Evolutionary conservation across 2,797 vertebrate genomes (phyloP).

Genomic region (Smutsia temminckii): DNA sequence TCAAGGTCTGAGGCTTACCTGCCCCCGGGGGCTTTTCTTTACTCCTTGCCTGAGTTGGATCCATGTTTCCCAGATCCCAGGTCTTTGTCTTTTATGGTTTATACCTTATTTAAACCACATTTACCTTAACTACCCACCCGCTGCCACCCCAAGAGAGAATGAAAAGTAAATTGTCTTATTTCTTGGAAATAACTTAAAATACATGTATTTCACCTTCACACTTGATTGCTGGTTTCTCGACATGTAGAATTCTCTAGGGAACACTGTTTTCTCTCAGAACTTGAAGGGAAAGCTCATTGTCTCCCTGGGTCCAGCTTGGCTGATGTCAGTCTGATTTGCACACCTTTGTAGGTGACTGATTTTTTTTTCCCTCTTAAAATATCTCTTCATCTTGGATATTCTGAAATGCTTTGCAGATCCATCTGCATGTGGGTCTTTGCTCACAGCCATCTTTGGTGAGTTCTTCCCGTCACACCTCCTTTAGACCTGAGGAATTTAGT

Average conservation of each 20-base stretch:
- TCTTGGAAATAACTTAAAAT: neutral
- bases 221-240: neutral
- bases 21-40: no score
- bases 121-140: neutral
- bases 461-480: neutral
- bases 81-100: neutral
- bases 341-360: neutral
- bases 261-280: neutral
- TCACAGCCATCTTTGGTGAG: neutral
- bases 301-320: neutral
- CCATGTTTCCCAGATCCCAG: rapidly evolving
- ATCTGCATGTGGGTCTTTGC: no score
- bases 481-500: neutral
- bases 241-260: neutral
- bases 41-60: neutral
- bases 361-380: neutral
- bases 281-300: no score
- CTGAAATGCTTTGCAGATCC: neutral
- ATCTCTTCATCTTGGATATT: neutral
- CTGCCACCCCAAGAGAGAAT: neutral
- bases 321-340: rapidly evolving
- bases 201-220: no score
- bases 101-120: neutral
- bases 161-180: neutral
- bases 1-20: neutral